Evolutionary conservation across 2,113 vertebrate species (phyloP).

Genomic region (Theristicus caerulescens): DNA sequence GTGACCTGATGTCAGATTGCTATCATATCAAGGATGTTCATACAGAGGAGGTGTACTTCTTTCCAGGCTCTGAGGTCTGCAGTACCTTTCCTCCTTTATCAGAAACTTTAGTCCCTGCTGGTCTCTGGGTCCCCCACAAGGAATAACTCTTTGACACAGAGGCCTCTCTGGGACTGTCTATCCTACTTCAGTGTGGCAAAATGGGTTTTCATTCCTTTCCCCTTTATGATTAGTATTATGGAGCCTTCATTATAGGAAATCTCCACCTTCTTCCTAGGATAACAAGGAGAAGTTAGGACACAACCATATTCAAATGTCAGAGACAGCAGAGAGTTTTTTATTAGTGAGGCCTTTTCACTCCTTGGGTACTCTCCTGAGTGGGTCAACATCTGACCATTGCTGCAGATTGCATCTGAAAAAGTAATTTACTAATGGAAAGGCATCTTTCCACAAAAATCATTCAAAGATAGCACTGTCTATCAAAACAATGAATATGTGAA

Average conservation of each 20-base stretch:
- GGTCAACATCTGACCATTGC: not conserved
- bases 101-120: not conserved
- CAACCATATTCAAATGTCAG: not conserved
- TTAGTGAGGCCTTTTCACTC: not conserved
- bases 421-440: not conserved
- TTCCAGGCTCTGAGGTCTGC: not conserved
- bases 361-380: not conserved
- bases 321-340: not conserved
- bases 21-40: not conserved
- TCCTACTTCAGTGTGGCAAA: not conserved
- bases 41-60: not conserved
- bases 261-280: not conserved
- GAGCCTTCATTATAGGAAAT: not conserved
- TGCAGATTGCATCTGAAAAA: not conserved
- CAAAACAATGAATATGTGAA: constrained; percentile 27
- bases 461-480: constrained; percentile 22
- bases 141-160: not conserved
- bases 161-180: not conserved
- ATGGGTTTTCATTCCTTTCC: not conserved
- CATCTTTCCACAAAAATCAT: not conserved
- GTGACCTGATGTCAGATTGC: not conserved
- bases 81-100: not conserved
- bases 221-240: not conserved
- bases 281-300: not conserved
- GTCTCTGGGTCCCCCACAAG: not conserved